phyloP scores from a whole-genome alignment of 2,113 vertebrate genomes.

The Colaptes auratus region DNA sequence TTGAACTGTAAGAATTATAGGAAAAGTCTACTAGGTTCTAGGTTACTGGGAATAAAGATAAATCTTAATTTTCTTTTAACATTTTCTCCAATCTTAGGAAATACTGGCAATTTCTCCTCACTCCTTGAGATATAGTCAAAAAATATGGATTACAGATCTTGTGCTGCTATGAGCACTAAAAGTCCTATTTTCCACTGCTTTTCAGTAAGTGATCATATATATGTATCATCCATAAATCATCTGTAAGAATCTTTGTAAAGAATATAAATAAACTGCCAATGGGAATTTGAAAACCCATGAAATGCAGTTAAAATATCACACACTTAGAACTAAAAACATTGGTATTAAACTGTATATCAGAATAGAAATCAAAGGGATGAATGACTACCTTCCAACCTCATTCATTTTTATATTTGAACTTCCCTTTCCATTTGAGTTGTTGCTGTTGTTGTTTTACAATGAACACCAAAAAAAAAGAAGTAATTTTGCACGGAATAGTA shows the following conservation, averaged over 20 bases:
- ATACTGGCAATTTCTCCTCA: neutral
- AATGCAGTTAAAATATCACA: neutral
- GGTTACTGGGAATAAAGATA: neutral
- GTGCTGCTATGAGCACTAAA: neutral
- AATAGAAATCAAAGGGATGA: neutral
- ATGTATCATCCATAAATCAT: neutral
- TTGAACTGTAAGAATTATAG: neutral
- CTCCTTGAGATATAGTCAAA: neutral
- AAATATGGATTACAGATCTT: neutral
- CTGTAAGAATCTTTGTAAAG: neutral
- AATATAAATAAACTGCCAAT: neutral
- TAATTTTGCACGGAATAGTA: neutral
- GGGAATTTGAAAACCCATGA: neutral
- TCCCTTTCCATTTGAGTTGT: neutral
- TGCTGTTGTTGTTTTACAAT: neutral
- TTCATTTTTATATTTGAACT: neutral
- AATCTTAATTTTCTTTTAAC: neutral
- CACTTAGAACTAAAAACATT: neutral
- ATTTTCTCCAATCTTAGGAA: neutral
- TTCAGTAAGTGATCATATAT: neutral
- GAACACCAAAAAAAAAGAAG: neutral
- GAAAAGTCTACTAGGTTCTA: neutral
- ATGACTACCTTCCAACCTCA: neutral
- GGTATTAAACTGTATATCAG: neutral
- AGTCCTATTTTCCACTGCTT: neutral